Evolutionary conservation across 2,113 vertebrate genomes (phyloP).

Genomic region (Sceloporus tristichus): DNA sequence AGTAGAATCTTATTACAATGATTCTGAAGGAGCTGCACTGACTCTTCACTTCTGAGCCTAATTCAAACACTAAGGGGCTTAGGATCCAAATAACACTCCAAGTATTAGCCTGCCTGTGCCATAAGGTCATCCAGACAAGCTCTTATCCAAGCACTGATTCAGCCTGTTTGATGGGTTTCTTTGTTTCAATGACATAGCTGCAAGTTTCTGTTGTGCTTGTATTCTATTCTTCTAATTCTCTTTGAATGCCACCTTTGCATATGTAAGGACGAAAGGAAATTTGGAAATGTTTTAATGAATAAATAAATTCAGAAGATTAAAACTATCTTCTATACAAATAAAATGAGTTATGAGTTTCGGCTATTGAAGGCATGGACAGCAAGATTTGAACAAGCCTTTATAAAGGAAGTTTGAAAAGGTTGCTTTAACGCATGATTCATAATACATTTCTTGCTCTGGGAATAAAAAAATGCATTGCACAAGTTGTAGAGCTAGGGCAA

Average conservation of each 20-base stretch:
- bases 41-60: no score
- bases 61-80: no score
- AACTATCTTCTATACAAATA: not conserved
- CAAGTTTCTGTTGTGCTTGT: not conserved
- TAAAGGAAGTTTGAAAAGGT: no score
- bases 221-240: not conserved
- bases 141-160: not conserved
- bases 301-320: not conserved
- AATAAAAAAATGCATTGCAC: not conserved
- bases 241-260: not conserved
- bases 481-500: constrained; percentile 21
- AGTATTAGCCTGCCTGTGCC: no score
- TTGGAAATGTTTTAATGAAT: not conserved
- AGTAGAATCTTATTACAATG: no score
- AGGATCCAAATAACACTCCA: no score
- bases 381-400: no score
- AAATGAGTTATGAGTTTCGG: no score
- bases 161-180: not conserved
- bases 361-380: not conserved
- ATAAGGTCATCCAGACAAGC: no score
- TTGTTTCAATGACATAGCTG: not conserved
- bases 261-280: not conserved
- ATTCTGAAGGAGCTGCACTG: no score
- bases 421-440: not conserved
- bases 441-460: not conserved